These are phyloP conservation scores for Periparus ater DNA, from an alignment of 2,797 vertebrate species.

Conservation along the genomic window DNA sequence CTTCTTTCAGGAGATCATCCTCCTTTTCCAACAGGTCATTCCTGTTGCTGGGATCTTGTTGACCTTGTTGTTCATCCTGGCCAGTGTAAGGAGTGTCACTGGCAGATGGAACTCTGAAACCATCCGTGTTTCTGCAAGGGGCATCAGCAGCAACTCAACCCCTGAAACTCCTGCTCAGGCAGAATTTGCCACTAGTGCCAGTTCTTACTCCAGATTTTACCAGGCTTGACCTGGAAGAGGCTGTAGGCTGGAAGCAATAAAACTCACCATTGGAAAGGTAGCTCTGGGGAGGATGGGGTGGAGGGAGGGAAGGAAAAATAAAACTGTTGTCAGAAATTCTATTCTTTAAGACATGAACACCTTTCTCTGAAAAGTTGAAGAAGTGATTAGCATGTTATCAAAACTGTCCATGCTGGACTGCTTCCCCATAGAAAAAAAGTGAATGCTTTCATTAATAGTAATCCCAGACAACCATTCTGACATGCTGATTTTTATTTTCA, in stretches of 20 bases:
- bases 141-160: neutral
- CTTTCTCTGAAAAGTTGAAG: neutral
- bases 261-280: neutral
- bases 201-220: neutral
- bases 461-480: neutral
- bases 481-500: slow-evolving; percentile 10
- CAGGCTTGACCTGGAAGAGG: neutral
- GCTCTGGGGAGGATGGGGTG: neutral
- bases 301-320: neutral
- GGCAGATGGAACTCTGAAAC: neutral
- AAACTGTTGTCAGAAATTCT: neutral
- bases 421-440: neutral
- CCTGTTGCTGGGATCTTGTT: neutral
- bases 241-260: neutral
- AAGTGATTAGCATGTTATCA: neutral
- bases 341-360: neutral
- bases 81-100: neutral
- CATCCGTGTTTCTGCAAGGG: neutral
- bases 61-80: neutral
- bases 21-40: neutral
- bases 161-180: neutral
- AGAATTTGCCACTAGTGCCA: neutral
- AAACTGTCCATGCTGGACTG: neutral
- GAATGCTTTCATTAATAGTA: neutral
- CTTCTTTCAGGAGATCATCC: neutral